Conservation (phyloP, 2,888 invertebrate genomes). For the Platycnemis pennipes region DNA sequence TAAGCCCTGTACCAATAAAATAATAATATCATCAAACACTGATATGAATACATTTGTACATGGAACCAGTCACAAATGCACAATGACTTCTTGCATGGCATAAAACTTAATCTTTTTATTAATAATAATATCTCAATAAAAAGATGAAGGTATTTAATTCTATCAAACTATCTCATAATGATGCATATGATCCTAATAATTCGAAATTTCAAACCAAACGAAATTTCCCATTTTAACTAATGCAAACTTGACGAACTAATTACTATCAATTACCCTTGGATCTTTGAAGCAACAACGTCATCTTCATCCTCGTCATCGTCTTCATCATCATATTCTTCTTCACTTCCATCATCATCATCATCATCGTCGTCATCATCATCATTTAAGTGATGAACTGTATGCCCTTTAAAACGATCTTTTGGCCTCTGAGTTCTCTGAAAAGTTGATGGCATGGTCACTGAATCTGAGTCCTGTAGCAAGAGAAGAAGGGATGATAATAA, state of each 20-base stretch:
- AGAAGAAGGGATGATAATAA: neutral
- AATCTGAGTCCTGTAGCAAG: slow-evolving; percentile 78
- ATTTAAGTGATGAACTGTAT: slow-evolving; percentile 79
- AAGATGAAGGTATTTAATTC: too few relatives aligned
- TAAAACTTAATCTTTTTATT: too few relatives aligned
- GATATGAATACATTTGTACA: too few relatives aligned
- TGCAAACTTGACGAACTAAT: too few relatives aligned
- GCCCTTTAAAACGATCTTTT: slow-evolving; percentile 75
- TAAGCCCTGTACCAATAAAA: slow-evolving; percentile 78
- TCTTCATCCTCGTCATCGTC: slow-evolving; percentile 49
- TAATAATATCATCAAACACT: too few relatives aligned
- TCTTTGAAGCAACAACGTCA: neutral
- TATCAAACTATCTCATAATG: too few relatives aligned
- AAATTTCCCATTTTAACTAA: too few relatives aligned
- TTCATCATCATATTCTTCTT: slow-evolving; percentile 67
- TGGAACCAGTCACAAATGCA: too few relatives aligned
- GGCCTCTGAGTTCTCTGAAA: slow-evolving; percentile 75
- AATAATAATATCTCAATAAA: neutral
- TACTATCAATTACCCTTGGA: slow-evolving; percentile 73
- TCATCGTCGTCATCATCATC: slow-evolving; percentile 78
- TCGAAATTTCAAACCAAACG: too few relatives aligned
- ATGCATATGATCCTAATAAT: too few relatives aligned
- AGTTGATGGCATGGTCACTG: slow-evolving; percentile 75
- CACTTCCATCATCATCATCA: slow-evolving; percentile 76
- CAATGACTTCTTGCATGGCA: too few relatives aligned